A percentile compares a stretch with the other conserved stretches of the same genome.
Evolutionary conservation across 2,888 invertebrate species (phyloP).

Genomic region (Anthoptus insignis): DNA sequence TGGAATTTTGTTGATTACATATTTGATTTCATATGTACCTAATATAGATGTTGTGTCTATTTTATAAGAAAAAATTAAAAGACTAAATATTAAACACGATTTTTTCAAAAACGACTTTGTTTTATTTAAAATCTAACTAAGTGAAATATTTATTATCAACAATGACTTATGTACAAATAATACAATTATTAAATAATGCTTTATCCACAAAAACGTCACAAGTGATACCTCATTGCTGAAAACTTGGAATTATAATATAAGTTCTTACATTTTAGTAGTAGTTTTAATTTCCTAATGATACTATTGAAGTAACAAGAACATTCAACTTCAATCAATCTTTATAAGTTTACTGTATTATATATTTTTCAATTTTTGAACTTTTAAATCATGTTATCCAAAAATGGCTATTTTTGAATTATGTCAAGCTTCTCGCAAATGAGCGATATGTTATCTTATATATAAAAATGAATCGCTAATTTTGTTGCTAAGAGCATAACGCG

Average conservation of each 20-base stretch:
- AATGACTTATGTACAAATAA: slow-evolving; percentile 2
- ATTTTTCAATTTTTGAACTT: slow-evolving; percentile 5
- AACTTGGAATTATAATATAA: slow-evolving; percentile 1
- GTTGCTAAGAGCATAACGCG: too few species aligned
- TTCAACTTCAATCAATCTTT: not conserved
- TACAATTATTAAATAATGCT: not conserved
- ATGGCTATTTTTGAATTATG: not conserved
- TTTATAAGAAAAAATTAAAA: not conserved
- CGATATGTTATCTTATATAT: too few species aligned
- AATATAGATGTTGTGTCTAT: slow-evolving; percentile 5
- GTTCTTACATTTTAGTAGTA: slow-evolving; percentile 5
- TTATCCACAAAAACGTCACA: not conserved
- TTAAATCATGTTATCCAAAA: not conserved
- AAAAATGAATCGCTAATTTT: too few species aligned
- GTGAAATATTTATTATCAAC: slow-evolving; percentile 1
- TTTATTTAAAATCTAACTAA: slow-evolving; percentile 1
- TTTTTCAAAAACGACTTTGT: slow-evolving; percentile 2
- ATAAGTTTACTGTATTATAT: not conserved
- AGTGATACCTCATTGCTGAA: slow-evolving; percentile 5
- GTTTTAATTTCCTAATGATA: not conserved
- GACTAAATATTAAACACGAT: not conserved
- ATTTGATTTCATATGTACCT: not conserved
- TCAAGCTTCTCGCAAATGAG: not conserved
- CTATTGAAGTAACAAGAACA: not conserved
- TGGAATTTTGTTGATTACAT: not conserved